These are phyloP conservation scores for Oligia latruncula DNA, from an alignment of 2,888 invertebrate species.

Conservation along the genomic window DNA sequence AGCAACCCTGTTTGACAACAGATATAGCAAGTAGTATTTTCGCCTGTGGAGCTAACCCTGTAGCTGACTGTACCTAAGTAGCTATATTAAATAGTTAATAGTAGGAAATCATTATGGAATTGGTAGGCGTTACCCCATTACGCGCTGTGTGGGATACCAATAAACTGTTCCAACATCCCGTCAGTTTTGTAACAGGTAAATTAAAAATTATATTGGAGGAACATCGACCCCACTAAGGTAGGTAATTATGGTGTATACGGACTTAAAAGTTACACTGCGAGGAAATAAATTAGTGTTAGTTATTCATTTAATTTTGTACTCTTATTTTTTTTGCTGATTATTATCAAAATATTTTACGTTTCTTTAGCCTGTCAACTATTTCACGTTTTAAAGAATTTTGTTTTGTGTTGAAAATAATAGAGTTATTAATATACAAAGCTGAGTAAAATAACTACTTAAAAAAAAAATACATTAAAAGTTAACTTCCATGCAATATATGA, in stretches of 20 bases:
- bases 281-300: not conserved
- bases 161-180: constrained; percentile 48
- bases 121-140: constrained; percentile 51
- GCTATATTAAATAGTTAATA: constrained; percentile 25
- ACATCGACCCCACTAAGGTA: not conserved
- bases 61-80: constrained; percentile 5
- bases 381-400: not conserved
- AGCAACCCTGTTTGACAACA: not conserved
- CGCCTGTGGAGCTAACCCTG: not conserved
- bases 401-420: not conserved
- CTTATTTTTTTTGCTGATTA: not conserved
- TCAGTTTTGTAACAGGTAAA: constrained; percentile 20
- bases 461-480: not conserved
- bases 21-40: not conserved
- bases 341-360: not conserved
- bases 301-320: not conserved
- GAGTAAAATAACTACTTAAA: no score
- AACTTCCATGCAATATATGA: not conserved
- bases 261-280: not conserved
- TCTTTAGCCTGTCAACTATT: not conserved
- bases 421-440: not conserved
- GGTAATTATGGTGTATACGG: constrained; percentile 12
- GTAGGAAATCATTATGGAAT: constrained; percentile 45
- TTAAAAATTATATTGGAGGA: constrained; percentile 30
- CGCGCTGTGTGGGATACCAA: constrained; percentile 59